phyloP scores from a whole-genome alignment of 2,113 vertebrate species.

The Gymnorhina tibicen region DNA sequence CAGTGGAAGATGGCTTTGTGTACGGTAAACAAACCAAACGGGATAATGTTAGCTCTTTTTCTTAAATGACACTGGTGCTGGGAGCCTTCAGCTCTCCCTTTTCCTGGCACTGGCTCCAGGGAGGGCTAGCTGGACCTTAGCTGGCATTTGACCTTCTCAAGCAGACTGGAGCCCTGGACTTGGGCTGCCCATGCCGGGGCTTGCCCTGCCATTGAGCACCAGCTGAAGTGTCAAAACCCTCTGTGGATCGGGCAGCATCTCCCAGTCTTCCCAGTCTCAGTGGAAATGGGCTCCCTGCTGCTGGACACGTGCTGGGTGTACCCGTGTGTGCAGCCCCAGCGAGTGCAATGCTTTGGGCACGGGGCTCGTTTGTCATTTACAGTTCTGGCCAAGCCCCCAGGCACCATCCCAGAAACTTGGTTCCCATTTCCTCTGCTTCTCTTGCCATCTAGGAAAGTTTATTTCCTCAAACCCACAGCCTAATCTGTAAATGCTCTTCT shows the following conservation, averaged over 20 bases:
- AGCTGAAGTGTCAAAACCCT: not conserved
- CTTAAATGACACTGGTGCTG: not conserved
- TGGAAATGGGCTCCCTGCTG: not conserved
- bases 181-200: not conserved
- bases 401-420: not conserved
- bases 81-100: not conserved
- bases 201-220: not conserved
- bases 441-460: not conserved
- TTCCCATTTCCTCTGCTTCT: not conserved
- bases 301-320: not conserved
- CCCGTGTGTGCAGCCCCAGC: not conserved
- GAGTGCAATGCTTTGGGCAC: not conserved
- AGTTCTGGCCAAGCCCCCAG: not conserved
- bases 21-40: not conserved
- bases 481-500: not conserved
- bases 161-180: not conserved
- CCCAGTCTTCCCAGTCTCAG: not conserved
- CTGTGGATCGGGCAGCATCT: not conserved
- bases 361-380: rapidly evolving
- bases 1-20: not conserved
- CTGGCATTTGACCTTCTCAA: not conserved
- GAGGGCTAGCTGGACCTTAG: not conserved
- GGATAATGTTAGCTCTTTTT: not conserved
- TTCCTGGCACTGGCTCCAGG: not conserved
- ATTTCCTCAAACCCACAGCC: not conserved